Base-by-base conservation (phyloP, 37 sponge, comb jelly and placozoan genomes). In the Geodia barretti region DNA sequence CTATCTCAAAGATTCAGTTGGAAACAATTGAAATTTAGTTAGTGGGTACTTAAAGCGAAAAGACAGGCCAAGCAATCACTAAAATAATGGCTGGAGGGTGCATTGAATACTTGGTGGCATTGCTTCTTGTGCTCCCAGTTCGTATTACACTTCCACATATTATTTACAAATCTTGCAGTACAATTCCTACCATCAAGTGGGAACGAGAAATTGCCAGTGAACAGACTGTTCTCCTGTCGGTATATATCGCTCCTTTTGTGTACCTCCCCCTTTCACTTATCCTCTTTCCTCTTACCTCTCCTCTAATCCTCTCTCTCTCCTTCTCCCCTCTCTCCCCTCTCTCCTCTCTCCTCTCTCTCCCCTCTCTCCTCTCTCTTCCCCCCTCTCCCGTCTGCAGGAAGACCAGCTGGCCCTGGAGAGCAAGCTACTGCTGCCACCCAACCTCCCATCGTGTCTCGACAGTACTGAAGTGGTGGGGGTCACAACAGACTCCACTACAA, bases 401-500 rank as follows among this genome's bases (percentile, higher is more conserved):
- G 88, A 92, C 40, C 70, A 62, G 37, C 67, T 92, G 38, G 14
- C 39, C 19, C 43, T 87, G 38, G 92, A 92, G 81, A 72, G 87
- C 40, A 43, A 65, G 3, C 62, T 92, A 29, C 72, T 92, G 37
- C 33, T 80, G 8, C 84, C 88, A 7, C 83, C 92, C 24, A 80
- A 87, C 34, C 84, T 88, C 26, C 88, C 84, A 20, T 54, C 87
- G 59, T 92, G 88, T 38, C 68, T 92, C 20, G 92, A 92, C 38
- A 86, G 74, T 25, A 87, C 84, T 1, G 92, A 92, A 20, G 87
- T 92, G 26, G 76, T 87, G 9, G 79, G 80, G 40, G 84, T 92
- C 41, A 77, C 87, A 19, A 92, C 69, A 72, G 92, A 76, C 76
- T 92, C 29, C 84, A 80, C n/a, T 92, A 92, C 77, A 83, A 82